A percentile compares a stretch with the other conserved stretches of the same genome.
Conservation (phyloP, 2,113 vertebrate genomes). For the Seriola aureovittata region DNA sequence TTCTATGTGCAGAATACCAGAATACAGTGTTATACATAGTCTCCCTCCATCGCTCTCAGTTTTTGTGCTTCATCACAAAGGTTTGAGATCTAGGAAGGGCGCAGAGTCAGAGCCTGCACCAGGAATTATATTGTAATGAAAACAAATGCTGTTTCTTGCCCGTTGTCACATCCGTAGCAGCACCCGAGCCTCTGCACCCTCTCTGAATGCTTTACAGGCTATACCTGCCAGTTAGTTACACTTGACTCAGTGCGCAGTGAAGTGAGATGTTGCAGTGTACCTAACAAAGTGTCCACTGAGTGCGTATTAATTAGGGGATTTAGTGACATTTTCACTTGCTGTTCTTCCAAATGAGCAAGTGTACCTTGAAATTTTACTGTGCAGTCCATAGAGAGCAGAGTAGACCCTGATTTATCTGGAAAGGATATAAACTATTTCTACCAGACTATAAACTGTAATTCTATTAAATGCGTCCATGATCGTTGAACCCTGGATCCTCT, state of each 20-base stretch:
- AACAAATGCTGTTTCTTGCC: no score
- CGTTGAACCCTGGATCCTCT: neutral
- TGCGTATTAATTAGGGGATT: neutral
- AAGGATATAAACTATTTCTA: neutral
- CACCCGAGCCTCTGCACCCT: neutral
- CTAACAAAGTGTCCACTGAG: neutral
- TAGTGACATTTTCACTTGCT: neutral
- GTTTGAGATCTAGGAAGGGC: neutral
- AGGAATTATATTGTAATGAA: neutral
- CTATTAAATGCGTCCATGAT: neutral
- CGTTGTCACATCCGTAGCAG: neutral
- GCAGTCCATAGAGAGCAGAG: neutral
- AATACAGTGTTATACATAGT: neutral
- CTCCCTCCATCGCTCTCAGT: neutral
- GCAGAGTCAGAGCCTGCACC: neutral
- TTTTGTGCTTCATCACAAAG: neutral
- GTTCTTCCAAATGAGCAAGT: neutral
- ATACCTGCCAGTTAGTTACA: neutral
- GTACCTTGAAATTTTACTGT: no score
- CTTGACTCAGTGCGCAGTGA: neutral
- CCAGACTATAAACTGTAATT: neutral
- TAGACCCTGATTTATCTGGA: neutral
- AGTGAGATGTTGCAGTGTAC: neutral
- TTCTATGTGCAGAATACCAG: neutral
- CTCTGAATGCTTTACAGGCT: neutral